These are phyloP conservation scores for Epinotia nisella DNA, from an alignment of 2,888 invertebrate species.

Conservation along the genomic window DNA sequence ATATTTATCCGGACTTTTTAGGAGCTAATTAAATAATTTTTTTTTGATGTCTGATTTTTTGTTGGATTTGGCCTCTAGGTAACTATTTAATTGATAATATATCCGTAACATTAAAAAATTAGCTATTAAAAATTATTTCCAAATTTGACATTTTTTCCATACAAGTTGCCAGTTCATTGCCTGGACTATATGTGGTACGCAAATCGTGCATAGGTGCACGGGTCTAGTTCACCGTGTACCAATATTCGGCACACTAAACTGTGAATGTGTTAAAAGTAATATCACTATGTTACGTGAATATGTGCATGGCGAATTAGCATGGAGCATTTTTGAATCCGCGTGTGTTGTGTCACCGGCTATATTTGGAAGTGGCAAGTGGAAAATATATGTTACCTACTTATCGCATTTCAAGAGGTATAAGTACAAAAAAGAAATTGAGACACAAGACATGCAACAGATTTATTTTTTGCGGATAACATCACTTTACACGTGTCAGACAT, in stretches of 20 bases:
- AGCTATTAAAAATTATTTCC: too few species aligned
- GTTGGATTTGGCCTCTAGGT: too few species aligned
- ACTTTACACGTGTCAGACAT: constrained; percentile 17
- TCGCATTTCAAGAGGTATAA: not conserved
- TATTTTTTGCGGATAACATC: constrained; percentile 37
- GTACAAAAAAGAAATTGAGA: constrained; percentile 10
- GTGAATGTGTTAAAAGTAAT: not conserved
- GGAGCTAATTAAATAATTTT: too few species aligned
- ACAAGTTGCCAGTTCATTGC: too few species aligned
- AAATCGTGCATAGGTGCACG: too few species aligned
- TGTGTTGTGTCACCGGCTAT: constrained; percentile 16
- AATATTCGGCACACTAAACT: not conserved
- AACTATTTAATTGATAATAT: too few species aligned
- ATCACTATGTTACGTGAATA: not conserved
- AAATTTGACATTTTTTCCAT: too few species aligned
- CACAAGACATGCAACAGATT: constrained; percentile 4
- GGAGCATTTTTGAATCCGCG: not conserved
- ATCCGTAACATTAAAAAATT: too few species aligned
- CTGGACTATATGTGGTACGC: too few species aligned
- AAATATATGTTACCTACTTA: constrained; percentile 16
- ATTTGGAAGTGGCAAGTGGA: constrained; percentile 26
- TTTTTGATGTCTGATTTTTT: too few species aligned
- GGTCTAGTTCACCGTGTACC: too few species aligned
- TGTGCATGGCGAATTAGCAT: not conserved
- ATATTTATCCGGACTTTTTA: too few species aligned